These are phyloP conservation scores for Belgica antarctica DNA, from an alignment of 2,888 invertebrate genomes.

Conservation along the genomic window DNA sequence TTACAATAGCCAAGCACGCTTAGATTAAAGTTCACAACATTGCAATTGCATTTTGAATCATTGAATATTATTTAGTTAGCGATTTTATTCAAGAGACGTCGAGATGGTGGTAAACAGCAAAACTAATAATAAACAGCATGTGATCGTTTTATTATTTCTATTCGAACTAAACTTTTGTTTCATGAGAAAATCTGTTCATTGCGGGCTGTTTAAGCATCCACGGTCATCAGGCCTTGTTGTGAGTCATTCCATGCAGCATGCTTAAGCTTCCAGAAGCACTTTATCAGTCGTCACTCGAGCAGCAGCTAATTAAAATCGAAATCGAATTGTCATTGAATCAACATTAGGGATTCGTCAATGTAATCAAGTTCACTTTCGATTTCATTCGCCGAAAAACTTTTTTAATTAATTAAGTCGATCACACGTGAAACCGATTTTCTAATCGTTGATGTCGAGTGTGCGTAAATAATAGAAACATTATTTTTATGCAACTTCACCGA, in stretches of 20 bases:
- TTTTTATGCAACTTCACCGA: not conserved
- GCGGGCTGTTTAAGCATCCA: not conserved
- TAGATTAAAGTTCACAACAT: conserved; percentile 32
- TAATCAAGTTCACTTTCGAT: conserved; percentile 25
- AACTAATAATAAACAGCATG: too few species aligned
- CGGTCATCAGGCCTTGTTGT: not conserved
- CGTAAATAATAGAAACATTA: conserved; percentile 27
- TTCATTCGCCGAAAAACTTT: not conserved
- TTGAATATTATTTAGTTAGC: too few species aligned
- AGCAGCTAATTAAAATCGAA: conserved; percentile 10
- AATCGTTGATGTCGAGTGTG: not conserved
- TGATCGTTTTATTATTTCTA: not conserved
- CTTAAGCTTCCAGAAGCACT: not conserved
- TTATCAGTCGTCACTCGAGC: not conserved
- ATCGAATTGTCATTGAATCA: not conserved
- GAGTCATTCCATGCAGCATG: too few species aligned
- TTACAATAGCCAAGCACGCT: not conserved
- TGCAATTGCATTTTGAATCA: conserved; percentile 13
- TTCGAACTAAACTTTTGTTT: too few species aligned
- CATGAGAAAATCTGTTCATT: not conserved
- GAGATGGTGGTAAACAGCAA: not conserved
- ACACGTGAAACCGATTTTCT: not conserved
- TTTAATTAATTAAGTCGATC: conserved; percentile 6
- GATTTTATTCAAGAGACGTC: not conserved
- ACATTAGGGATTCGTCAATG: conserved; percentile 20